These are phyloP conservation scores for Strix aluco DNA, from an alignment of 2,113 vertebrate genomes.

Conservation along the genomic window DNA sequence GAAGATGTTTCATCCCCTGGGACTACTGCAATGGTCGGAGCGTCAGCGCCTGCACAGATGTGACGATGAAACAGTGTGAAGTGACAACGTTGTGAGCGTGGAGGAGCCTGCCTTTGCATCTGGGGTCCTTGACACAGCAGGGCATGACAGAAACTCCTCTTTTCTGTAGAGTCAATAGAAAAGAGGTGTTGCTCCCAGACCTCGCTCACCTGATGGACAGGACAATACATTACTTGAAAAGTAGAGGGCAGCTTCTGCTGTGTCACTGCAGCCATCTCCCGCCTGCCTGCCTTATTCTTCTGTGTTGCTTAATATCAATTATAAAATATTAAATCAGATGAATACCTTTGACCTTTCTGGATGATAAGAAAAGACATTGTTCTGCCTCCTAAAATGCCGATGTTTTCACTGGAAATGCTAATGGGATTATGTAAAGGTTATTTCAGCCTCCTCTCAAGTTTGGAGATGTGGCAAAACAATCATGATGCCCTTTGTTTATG, in stretches of 20 bases:
- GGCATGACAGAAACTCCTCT: background rate
- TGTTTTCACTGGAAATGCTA: conserved; percentile 66
- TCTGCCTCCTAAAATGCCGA: conserved; percentile 38
- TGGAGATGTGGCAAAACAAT: background rate
- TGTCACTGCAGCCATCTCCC: background rate
- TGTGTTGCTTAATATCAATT: conserved; percentile 46
- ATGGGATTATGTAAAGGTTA: conserved; percentile 72
- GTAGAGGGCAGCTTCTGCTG: background rate
- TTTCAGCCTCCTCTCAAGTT: conserved; percentile 7
- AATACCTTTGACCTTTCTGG: conserved; percentile 66
- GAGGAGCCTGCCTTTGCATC: background rate
- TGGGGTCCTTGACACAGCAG: background rate
- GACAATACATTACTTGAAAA: background rate
- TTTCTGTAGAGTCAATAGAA: background rate
- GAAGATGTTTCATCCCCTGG: background rate
- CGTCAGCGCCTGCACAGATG: background rate
- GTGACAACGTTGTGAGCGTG: fast-evolving
- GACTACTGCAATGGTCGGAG: fast-evolving
- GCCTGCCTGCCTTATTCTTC: background rate
- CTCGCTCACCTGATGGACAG: background rate
- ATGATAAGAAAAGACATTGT: conserved; percentile 44
- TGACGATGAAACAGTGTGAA: background rate
- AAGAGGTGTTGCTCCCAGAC: background rate
- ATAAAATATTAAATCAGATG: conserved; percentile 69
- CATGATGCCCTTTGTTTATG: conserved; percentile 60